Percentiles rank a stretch among this genome's conserved stretches.
Conservation (phyloP, 1,140 invertebrate species). For the Condylostylus longicornis region DNA sequence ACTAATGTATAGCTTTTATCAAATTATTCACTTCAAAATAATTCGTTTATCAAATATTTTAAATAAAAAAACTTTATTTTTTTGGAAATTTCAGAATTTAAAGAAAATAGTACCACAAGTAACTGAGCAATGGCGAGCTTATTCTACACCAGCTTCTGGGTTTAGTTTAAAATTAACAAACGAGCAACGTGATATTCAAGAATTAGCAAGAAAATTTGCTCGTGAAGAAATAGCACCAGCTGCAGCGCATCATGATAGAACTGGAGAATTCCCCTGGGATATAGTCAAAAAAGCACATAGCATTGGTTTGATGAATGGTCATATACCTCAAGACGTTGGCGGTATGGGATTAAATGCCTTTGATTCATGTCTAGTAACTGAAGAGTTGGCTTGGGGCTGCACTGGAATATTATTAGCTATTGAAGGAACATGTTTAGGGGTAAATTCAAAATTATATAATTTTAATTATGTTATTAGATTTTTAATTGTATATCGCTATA, state of each 20-base stretch:
- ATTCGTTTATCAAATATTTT: too few species aligned
- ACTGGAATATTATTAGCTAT: constrained; percentile 79
- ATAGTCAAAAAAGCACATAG: constrained; percentile 80
- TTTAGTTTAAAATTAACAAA: constrained; percentile 38
- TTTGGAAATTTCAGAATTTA: too few species aligned
- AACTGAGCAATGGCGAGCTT: not conserved
- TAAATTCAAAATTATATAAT: constrained; percentile 36
- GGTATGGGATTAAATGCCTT: constrained; percentile 59
- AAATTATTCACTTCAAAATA: too few species aligned
- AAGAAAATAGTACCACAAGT: too few species aligned
- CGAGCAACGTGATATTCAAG: constrained; percentile 65
- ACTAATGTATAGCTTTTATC: too few species aligned
- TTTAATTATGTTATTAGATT: not conserved
- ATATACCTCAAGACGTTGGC: constrained; percentile 48
- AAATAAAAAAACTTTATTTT: too few species aligned
- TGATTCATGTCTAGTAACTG: constrained; percentile 65
- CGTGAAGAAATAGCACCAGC: constrained; percentile 75
- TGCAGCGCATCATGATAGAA: constrained; percentile 72
- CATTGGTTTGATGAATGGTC: constrained; percentile 71
- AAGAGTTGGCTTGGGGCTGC: constrained; percentile 83
- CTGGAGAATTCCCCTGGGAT: constrained; percentile 80
- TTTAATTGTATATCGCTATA: too few species aligned
- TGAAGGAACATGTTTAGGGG: constrained; percentile 70
- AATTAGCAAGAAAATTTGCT: constrained; percentile 71
- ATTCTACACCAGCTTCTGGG: not conserved